Conservation (phyloP, 2,113 vertebrate genomes). For the Saccopteryx bilineata region DNA sequence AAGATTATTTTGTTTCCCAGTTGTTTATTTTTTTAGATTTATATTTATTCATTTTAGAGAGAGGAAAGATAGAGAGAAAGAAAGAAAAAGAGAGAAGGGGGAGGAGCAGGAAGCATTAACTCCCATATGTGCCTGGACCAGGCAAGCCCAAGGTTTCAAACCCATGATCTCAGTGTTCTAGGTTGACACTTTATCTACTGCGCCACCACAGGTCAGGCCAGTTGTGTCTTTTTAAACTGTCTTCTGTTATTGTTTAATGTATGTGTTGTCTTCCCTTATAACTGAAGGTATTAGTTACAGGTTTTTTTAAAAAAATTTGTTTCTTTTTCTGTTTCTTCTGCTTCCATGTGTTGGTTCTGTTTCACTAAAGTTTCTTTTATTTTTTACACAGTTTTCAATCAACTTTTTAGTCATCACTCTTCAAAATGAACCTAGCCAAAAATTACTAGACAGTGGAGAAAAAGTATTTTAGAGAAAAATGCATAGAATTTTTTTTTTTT, state of each 20-base stretch:
- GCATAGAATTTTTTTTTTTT: neutral
- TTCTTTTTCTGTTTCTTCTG: conserved; percentile 10
- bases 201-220: too few species aligned
- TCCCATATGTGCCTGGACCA: too few species aligned
- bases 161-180: too few species aligned
- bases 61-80: too few species aligned
- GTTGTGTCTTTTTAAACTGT: neutral
- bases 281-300: neutral
- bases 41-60: too few species aligned
- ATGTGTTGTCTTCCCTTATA: neutral
- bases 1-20: neutral
- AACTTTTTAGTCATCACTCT: neutral
- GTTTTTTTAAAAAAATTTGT: neutral
- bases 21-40: too few species aligned
- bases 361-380: neutral
- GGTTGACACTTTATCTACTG: too few species aligned
- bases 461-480: neutral
- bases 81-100: too few species aligned
- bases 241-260: neutral
- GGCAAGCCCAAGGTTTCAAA: too few species aligned
- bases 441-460: neutral
- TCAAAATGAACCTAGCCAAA: neutral
- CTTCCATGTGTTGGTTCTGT: neutral
- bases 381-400: neutral
- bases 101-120: too few species aligned